Conservation (phyloP, 2,113 vertebrate genomes). For the Ceyx cyanopectus region DNA sequence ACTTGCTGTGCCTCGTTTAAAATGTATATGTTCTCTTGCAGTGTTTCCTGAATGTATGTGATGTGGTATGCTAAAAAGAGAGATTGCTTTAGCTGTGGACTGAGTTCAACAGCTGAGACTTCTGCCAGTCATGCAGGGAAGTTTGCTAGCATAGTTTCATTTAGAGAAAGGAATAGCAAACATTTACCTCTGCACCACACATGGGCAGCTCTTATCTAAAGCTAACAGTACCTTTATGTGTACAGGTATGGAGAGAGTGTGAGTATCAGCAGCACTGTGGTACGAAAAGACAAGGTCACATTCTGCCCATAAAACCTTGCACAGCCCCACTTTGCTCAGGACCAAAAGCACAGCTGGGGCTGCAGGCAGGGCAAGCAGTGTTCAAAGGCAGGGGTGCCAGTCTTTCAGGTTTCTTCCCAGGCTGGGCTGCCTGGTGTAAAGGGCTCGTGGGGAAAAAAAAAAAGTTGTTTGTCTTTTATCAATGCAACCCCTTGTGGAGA, state of each 20-base stretch:
- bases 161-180: slow-evolving; percentile 14
- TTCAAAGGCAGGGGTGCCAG: not conserved
- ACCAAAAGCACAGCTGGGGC: not conserved
- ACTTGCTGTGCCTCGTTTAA: not conserved
- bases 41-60: not conserved
- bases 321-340: not conserved
- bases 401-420: slow-evolving; percentile 4
- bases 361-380: not conserved
- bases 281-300: not conserved
- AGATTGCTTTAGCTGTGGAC: not conserved
- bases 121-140: not conserved
- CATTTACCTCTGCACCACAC: not conserved
- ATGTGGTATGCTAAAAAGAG: not conserved
- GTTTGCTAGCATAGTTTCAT: not conserved
- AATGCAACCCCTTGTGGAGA: not conserved
- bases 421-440: not conserved
- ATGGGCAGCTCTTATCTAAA: slow-evolving; percentile 13
- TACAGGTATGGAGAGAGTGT: not conserved
- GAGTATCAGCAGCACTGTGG: not conserved
- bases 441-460: not conserved
- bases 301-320: not conserved
- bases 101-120: not conserved
- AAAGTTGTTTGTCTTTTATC: not conserved
- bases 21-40: not conserved
- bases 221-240: not conserved